Evolutionary conservation across 2,113 vertebrate genomes (phyloP), one percentile per base, ranked within the genome.

Genomic region (Xenopus borealis): DNA sequence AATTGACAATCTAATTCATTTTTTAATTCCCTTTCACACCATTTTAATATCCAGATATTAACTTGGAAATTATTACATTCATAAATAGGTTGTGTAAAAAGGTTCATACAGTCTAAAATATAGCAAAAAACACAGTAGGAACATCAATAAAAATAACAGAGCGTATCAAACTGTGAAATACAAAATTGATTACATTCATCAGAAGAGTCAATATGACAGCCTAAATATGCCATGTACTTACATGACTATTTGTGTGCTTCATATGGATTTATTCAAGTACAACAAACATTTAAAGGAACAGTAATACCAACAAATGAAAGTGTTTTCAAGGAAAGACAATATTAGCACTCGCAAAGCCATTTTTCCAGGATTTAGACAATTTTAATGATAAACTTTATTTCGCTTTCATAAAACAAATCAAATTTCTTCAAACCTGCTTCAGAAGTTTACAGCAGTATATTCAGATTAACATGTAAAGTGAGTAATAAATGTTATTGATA

Each of bases 131-230:
- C 14, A 55, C 53, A 55, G 53, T n/a, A n/a, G 17, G 17, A 55
- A 55, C 18, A 55, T 55, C 53, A 55, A 55, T 55, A 55, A 55
- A 55, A n/a, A 55, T 55, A 55, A 55, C 14, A 55, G 58, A 23
- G 58, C 20, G 58, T 27, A 27, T 61, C 58, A 61, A 61, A 61
- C 58, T 61, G 58, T 20, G 20, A 61, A 61, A 27, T 61, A 12
- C 58, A 61, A 61, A 27, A 61, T 61, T 27, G 58, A 61, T 61
- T 27, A 14, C 58, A 61, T 23, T 61, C 58, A 61, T 61, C 20
- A 61, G 58, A 61, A 61, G 18, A 55, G 53, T 13, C 9, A 61
- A 23, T 7, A 20, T 23, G 58, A 61, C 58, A 61, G 58, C 58
- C 20, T 61, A 61, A 20, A 61, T 61, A 61, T 61, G 27, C 18